Conservation (phyloP, 1,140 invertebrate species). For the Drosophila cardini region DNA sequence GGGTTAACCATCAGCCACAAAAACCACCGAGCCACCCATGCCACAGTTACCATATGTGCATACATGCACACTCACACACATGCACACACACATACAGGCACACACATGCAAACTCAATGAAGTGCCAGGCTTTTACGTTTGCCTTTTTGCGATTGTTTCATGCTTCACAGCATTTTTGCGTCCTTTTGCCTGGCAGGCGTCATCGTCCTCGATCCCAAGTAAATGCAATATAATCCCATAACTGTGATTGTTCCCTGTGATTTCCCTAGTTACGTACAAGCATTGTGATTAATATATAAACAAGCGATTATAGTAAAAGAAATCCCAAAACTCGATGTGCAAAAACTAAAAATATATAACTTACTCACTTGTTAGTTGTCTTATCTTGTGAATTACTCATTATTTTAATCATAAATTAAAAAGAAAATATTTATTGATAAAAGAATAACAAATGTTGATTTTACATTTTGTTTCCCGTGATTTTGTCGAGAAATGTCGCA, state of each 20-base stretch:
- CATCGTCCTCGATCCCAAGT: constrained; percentile 7
- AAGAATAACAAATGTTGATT: too few relatives aligned
- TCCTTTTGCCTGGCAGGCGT: constrained; percentile 28
- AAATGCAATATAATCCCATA: constrained; percentile 5
- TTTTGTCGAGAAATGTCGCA: constrained; percentile 3
- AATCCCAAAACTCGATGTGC: constrained; percentile 2
- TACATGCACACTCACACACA: constrained; percentile 5
- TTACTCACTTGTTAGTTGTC: neutral
- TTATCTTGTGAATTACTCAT: neutral
- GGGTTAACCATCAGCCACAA: constrained; percentile 71
- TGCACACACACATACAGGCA: constrained; percentile 6
- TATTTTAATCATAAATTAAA: neutral
- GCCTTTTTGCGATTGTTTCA: constrained; percentile 57
- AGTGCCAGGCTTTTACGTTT: constrained; percentile 49
- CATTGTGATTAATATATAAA: constrained; percentile 12
- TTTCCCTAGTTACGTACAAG: constrained; percentile 26
- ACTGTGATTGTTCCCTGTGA: constrained; percentile 41
- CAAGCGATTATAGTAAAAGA: neutral
- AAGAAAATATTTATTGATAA: too few relatives aligned
- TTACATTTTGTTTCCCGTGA: neutral
- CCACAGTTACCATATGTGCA: neutral
- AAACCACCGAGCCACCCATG: constrained; percentile 35
- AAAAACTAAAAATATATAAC: too few relatives aligned
- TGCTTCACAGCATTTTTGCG: constrained; percentile 58
- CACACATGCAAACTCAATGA: constrained; percentile 25